Base-by-base conservation (phyloP, 2,113 vertebrate genomes). In the Equus quagga region DNA sequence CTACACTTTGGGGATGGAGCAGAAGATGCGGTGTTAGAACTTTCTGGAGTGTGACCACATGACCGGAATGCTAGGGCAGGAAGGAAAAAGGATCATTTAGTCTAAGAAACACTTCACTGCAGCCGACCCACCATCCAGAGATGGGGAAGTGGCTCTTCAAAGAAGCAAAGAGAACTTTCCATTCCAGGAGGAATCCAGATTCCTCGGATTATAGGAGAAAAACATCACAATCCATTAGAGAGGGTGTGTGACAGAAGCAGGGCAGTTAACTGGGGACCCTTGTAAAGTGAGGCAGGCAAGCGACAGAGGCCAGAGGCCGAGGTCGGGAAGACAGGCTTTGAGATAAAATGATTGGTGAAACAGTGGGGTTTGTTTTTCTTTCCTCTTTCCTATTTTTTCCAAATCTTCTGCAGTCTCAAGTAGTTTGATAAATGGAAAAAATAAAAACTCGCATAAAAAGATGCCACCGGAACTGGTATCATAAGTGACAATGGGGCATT, bases 381-480 rank as follows among this genome's bases (percentile, higher is more conserved):
- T 19, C 60, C 33, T 0, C 49, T 28, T 89, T 31, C 33, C 87
- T 44, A 13, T 36, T 70, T 76, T 21, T 31, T 31, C 80, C 76
- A 58, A 51, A 46, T 54, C 36, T 58, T 28, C 49, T 28, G 19
- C 12, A 78, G 24, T 26, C 64, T 44, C 75, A n/a, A n/a, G n/a
- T 26, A 10, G 2, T 60, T 70, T 28, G 33, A 54, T 51, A 26
- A 41, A 31, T 28, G 49, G 21, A 13, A 33, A 78, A 75, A 64
- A 28, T 26, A 49, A 26, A 26, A 58, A 33, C 41, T 11, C 49
- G 44, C 69, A 17, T 11, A 19, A 17, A 26, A 46, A 41, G 36
- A 51, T 5, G 24, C 67, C 6, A 6, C 1, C 0, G 3, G 46
- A n/a, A 26, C 44, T 54, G 33, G 18, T 6, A 33, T 1, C 2